phyloP scores from a whole-genome alignment of 1,140 invertebrate species.

The Homarus americanus region DNA sequence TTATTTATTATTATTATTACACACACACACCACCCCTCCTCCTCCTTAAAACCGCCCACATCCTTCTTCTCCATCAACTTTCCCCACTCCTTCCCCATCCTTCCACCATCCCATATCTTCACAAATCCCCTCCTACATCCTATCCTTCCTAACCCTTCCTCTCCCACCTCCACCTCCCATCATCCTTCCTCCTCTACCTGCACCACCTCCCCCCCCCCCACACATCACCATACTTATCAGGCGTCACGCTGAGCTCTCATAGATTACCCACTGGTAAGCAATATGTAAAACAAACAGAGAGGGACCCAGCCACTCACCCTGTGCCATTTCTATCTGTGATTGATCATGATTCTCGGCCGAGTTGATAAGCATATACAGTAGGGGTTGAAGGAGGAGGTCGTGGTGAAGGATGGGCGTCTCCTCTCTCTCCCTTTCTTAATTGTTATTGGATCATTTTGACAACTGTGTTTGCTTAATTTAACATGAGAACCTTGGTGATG shows the following conservation, averaged over 20 bases:
- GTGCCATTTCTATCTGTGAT: constrained; percentile 41
- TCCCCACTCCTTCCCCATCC: not conserved
- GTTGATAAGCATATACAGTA: constrained; percentile 27
- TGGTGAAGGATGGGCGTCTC: not conserved
- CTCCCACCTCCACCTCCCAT: not conserved
- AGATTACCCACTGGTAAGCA: constrained; percentile 65
- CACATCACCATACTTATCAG: constrained; percentile 47
- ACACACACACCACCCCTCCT: no score
- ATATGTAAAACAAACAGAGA: constrained; percentile 66
- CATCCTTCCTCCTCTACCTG: not conserved
- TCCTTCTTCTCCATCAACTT: not conserved
- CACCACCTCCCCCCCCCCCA: no score
- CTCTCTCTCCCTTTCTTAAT: constrained; percentile 7
- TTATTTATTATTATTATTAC: no score
- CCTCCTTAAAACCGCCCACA: no score
- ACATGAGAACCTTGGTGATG: constrained; percentile 11
- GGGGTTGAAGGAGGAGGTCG: not conserved
- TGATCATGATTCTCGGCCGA: constrained; percentile 36
- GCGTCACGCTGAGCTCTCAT: constrained; percentile 53
- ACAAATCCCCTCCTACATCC: no score
- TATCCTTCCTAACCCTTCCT: no score
- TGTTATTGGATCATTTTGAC: constrained; percentile 22
- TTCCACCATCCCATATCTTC: no score
- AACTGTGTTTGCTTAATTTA: constrained; percentile 23
- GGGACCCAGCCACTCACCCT: constrained; percentile 21